Evolutionary conservation across 2,888 invertebrate species (phyloP).

Genomic region (Lithophane semibrunnea): DNA sequence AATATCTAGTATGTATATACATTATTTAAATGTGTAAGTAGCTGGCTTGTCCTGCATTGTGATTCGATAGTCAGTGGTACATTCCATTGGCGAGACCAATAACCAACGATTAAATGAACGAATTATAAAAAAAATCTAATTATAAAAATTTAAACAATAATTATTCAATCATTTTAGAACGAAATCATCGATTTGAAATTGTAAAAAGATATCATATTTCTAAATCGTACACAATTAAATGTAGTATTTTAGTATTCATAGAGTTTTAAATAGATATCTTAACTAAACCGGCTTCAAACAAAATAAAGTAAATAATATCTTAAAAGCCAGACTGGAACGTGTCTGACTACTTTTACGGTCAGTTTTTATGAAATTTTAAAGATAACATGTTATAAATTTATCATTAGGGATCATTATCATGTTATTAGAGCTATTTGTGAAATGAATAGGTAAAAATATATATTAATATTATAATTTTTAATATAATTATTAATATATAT

Average conservation of each 20-base stretch:
- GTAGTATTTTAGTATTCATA: slow-evolving; percentile 15
- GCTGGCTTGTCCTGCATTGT: too few species aligned
- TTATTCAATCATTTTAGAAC: neutral
- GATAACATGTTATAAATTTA: slow-evolving; percentile 31
- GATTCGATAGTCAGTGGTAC: too few species aligned
- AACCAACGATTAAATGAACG: neutral
- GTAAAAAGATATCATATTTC: neutral
- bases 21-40: neutral
- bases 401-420: slow-evolving; percentile 28
- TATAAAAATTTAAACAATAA: too few species aligned
- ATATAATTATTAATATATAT: too few species aligned
- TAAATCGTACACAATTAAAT: neutral
- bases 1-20: neutral
- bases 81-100: too few species aligned
- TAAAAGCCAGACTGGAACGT: slow-evolving; percentile 18
- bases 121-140: too few species aligned
- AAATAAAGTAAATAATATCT: slow-evolving; percentile 34
- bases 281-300: slow-evolving; percentile 10
- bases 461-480: too few species aligned
- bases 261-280: slow-evolving; percentile 3
- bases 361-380: slow-evolving; percentile 7
- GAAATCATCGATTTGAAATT: neutral
- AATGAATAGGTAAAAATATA: neutral
- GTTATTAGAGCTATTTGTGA: neutral
- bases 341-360: slow-evolving; percentile 55